phyloP scores from a whole-genome alignment of 2,888 invertebrate species.

The Hirtodrosophila alboralis region DNA sequence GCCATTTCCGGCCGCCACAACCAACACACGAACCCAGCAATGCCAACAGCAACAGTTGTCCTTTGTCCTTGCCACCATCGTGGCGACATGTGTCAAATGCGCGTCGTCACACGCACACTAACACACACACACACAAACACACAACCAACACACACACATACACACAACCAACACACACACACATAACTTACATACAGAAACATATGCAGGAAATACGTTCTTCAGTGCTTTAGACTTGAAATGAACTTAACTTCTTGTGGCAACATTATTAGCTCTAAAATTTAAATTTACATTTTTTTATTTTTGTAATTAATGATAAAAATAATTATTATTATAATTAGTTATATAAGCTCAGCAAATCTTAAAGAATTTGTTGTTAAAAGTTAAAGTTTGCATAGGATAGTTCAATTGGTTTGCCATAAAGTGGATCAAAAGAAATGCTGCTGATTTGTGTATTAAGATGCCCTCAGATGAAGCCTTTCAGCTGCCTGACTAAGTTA shows the following conservation, averaged over 20 bases:
- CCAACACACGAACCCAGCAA: slow-evolving; percentile 56
- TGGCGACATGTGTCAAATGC: slow-evolving; percentile 71
- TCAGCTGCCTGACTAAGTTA: slow-evolving; percentile 34
- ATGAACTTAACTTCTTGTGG: slow-evolving; percentile 24
- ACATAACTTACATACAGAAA: slow-evolving; percentile 5
- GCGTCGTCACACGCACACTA: slow-evolving; percentile 38
- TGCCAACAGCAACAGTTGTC: slow-evolving; percentile 59
- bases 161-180: slow-evolving; percentile 1
- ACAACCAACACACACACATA: slow-evolving; percentile 9
- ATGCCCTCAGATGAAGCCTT: slow-evolving; percentile 27
- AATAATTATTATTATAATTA: neutral
- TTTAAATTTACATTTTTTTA: too few relatives aligned
- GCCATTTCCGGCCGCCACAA: slow-evolving; percentile 76
- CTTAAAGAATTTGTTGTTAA: too few relatives aligned
- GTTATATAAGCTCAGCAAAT: too few relatives aligned
- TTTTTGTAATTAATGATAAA: slow-evolving; percentile 4
- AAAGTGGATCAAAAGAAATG: slow-evolving; percentile 27
- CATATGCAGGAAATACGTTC: slow-evolving; percentile 13
- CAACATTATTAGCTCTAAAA: slow-evolving; percentile 2
- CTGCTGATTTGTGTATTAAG: slow-evolving; percentile 45
- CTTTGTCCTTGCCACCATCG: slow-evolving; percentile 60
- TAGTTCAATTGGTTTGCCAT: too few relatives aligned
- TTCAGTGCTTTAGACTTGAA: slow-evolving; percentile 4
- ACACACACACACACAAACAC: slow-evolving; percentile 7
- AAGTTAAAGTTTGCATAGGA: slow-evolving; percentile 9